These are phyloP conservation scores for Spialia ferax DNA, from an alignment of 2,888 invertebrate species.

Conservation along the genomic window DNA sequence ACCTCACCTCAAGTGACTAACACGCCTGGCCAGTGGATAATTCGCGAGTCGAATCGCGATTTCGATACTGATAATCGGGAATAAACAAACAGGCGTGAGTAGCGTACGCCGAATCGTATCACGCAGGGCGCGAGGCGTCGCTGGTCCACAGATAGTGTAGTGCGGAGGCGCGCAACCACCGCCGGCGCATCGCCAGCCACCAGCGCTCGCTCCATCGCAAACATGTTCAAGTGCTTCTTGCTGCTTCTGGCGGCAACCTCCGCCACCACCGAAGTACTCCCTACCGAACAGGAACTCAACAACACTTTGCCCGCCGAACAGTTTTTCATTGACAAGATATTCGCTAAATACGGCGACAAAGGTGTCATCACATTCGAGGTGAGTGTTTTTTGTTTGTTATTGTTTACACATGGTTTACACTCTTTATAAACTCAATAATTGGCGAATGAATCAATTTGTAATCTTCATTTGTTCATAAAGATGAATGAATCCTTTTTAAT, in stretches of 20 bases:
- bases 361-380: slow-evolving; percentile 87
- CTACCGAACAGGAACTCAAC: slow-evolving; percentile 52
- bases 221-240: slow-evolving; percentile 71
- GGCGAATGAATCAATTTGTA: background rate
- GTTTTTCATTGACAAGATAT: slow-evolving; percentile 84
- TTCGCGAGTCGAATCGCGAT: slow-evolving; percentile 55
- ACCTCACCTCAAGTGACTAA: slow-evolving; percentile 66
- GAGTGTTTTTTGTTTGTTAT: slow-evolving; percentile 49
- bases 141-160: slow-evolving; percentile 71
- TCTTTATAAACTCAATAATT: background rate
- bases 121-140: slow-evolving; percentile 57
- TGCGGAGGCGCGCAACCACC: slow-evolving; percentile 61
- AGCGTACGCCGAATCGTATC: slow-evolving; percentile 57
- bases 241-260: slow-evolving; percentile 63
- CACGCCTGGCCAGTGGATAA: slow-evolving; percentile 59
- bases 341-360: slow-evolving; percentile 85
- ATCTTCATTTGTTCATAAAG: background rate
- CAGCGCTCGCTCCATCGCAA: slow-evolving; percentile 62
- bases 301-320: slow-evolving; percentile 71
- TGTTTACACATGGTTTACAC: background rate
- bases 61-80: slow-evolving; percentile 61
- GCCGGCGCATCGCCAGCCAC: slow-evolving; percentile 48
- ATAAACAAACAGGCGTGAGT: slow-evolving; percentile 68
- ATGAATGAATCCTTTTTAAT: background rate
- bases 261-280: slow-evolving; percentile 48